Evolutionary conservation across 2,888 invertebrate species (phyloP).

Genomic region (Drosophila algonquin): DNA sequence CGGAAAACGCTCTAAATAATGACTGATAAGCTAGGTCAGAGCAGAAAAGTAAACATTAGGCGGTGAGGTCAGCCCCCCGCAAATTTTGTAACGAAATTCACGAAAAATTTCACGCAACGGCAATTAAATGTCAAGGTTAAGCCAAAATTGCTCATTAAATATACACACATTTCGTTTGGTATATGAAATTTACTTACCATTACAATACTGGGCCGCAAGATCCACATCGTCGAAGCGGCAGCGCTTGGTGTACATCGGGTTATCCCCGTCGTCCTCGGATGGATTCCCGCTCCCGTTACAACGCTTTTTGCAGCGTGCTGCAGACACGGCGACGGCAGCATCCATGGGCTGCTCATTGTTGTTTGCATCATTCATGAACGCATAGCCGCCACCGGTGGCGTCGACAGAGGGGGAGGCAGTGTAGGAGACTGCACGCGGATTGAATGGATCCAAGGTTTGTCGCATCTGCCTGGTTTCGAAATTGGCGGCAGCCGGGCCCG

Average conservation of each 20-base stretch:
- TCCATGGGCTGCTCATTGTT: slow-evolving; percentile 48
- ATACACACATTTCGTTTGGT: slow-evolving; percentile 12
- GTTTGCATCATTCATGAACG: slow-evolving; percentile 55
- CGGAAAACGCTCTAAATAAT: slow-evolving; percentile 10
- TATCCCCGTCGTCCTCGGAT: slow-evolving; percentile 34
- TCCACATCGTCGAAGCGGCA: slow-evolving; percentile 80
- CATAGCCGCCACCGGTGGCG: slow-evolving; percentile 78
- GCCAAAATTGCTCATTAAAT: slow-evolving; percentile 42
- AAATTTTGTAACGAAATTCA: slow-evolving; percentile 61
- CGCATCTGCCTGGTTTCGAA: slow-evolving; percentile 57
- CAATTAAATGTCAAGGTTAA: slow-evolving; percentile 64
- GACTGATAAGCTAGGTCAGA: slow-evolving; percentile 56
- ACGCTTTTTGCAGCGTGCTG: slow-evolving; percentile 78
- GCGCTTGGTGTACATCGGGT: slow-evolving; percentile 70
- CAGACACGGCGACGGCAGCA: slow-evolving; percentile 33
- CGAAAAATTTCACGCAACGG: slow-evolving; percentile 59
- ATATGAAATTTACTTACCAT: slow-evolving; percentile 69
- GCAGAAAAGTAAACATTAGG: slow-evolving; percentile 7
- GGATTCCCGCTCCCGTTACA: slow-evolving; percentile 55
- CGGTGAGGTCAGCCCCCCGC: slow-evolving; percentile 31
- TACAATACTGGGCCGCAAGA: slow-evolving; percentile 79
- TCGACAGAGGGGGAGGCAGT: slow-evolving; percentile 79
- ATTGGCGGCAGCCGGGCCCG: slow-evolving; percentile 49
- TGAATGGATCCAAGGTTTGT: slow-evolving; percentile 76
- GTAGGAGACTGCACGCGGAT: slow-evolving; percentile 75